A percentile compares a stretch with the other conserved stretches of the same genome.
Conservation (phyloP, 2,113 vertebrate species). For the Fukomys damarensis region DNA sequence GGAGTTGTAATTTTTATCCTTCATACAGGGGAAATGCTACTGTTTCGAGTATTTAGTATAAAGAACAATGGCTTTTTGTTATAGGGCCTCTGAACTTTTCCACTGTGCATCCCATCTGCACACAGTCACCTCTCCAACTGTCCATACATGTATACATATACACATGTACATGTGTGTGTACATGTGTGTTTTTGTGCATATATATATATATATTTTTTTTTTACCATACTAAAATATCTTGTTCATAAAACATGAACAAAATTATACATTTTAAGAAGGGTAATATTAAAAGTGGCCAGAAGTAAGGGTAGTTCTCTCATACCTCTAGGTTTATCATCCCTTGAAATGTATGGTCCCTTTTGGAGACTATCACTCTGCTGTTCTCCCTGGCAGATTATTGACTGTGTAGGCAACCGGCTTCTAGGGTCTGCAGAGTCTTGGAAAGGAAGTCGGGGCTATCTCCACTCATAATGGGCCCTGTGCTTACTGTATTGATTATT, state of each 20-base stretch:
- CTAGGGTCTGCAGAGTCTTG: background rate
- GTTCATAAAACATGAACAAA: background rate
- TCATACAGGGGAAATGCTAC: background rate
- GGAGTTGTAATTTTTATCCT: background rate
- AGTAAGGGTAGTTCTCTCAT: background rate
- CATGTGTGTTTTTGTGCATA: background rate
- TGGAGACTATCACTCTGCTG: background rate
- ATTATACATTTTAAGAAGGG: background rate
- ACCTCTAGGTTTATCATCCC: background rate
- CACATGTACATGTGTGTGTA: background rate
- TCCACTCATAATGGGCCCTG: background rate
- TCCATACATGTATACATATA: rapidly evolving
- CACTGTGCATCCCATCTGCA: rapidly evolving
- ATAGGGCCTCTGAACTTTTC: background rate
- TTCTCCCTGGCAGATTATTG: background rate
- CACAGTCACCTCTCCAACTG: background rate
- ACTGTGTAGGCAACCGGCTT: background rate
- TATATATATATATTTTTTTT: no score
- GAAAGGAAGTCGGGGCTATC: background rate
- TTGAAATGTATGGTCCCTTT: background rate
- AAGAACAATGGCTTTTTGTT: background rate
- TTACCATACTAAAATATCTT: background rate
- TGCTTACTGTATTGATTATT: background rate
- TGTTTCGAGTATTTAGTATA: background rate
- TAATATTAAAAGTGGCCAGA: background rate